Evolutionary conservation across 1,140 invertebrate genomes (phyloP).

Genomic region (Eufriesea mexicana): DNA sequence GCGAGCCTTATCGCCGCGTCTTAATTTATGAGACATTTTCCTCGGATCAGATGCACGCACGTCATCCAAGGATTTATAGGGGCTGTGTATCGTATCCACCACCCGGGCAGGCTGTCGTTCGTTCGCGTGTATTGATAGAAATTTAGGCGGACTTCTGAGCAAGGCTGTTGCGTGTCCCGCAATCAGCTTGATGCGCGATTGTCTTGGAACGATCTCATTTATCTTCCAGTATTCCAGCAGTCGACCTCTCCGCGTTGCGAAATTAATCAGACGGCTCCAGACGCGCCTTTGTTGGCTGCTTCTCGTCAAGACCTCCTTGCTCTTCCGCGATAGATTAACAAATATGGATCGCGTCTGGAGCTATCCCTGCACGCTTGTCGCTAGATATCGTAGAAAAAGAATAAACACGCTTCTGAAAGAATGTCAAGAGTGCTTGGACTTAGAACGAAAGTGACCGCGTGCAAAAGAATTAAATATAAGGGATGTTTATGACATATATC

Average conservation of each 20-base stretch:
- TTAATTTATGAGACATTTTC: conserved; percentile 13
- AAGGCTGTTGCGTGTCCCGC: conserved; percentile 43
- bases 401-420: too few relatives aligned
- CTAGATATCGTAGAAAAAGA: not conserved
- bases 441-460: too few relatives aligned
- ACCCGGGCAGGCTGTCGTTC: not conserved
- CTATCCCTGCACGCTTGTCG: conserved; percentile 12
- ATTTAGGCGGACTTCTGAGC: conserved; percentile 44
- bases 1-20: not conserved
- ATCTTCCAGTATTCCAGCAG: conserved; percentile 56
- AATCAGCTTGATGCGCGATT: conserved; percentile 56
- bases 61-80: conserved; percentile 25
- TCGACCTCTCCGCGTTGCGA: conserved; percentile 49
- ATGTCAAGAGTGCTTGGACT: too few relatives aligned
- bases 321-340: conserved; percentile 50
- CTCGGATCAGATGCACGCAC: conserved; percentile 10
- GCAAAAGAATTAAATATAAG: too few relatives aligned
- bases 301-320: conserved; percentile 25
- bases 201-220: conserved; percentile 64
- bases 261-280: conserved; percentile 65
- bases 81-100: not conserved
- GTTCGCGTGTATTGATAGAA: conserved; percentile 47
- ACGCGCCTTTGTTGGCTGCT: conserved; percentile 56
- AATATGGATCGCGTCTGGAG: conserved; percentile 51
- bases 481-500: too few relatives aligned